Percentiles rank a stretch among this genome's conserved stretches.
Conservation (phyloP, 2,797 vertebrate species). For the Sebastes alutus region DNA sequence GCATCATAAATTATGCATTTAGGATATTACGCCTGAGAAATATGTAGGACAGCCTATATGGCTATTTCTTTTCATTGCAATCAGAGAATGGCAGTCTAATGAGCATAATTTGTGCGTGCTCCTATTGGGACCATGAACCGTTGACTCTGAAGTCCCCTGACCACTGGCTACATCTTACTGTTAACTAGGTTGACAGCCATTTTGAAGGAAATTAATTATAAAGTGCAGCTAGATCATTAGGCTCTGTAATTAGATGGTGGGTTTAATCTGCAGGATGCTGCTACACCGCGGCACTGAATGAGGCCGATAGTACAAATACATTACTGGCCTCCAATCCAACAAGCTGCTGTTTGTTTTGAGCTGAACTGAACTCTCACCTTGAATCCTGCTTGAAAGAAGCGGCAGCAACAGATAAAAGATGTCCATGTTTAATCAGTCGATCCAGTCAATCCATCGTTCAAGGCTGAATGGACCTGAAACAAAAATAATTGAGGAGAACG, state of each 20-base stretch:
- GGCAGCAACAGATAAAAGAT: slow-evolving; percentile 42
- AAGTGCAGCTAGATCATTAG: slow-evolving; percentile 48
- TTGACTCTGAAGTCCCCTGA: slow-evolving; percentile 48
- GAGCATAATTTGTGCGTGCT: slow-evolving; percentile 42
- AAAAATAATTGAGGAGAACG: neutral
- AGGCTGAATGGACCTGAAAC: slow-evolving; percentile 35
- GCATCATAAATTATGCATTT: slow-evolving; percentile 64
- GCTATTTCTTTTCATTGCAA: slow-evolving; percentile 49
- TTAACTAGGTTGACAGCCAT: slow-evolving; percentile 49
- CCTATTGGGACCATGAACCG: slow-evolving; percentile 51
- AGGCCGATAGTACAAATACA: slow-evolving; percentile 7
- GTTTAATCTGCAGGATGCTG: slow-evolving; percentile 34
- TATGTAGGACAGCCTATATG: slow-evolving; percentile 53
- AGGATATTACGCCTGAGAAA: slow-evolving; percentile 57
- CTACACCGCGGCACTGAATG: neutral
- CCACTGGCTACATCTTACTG: slow-evolving; percentile 33
- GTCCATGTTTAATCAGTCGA: slow-evolving; percentile 52
- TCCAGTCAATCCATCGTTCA: slow-evolving; percentile 55
- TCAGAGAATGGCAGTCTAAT: slow-evolving; percentile 57
- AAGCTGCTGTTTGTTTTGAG: slow-evolving; percentile 21
- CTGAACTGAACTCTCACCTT: slow-evolving; percentile 65
- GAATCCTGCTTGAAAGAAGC: slow-evolving; percentile 53
- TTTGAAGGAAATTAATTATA: slow-evolving; percentile 51
- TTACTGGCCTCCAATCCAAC: slow-evolving; percentile 7
- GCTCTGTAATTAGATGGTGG: slow-evolving; percentile 44